Percentiles rank a stretch among this genome's conserved stretches.
These are phyloP conservation scores for Podarcis raffonei DNA, from an alignment of 2,113 vertebrate species.

Conservation along the genomic window DNA sequence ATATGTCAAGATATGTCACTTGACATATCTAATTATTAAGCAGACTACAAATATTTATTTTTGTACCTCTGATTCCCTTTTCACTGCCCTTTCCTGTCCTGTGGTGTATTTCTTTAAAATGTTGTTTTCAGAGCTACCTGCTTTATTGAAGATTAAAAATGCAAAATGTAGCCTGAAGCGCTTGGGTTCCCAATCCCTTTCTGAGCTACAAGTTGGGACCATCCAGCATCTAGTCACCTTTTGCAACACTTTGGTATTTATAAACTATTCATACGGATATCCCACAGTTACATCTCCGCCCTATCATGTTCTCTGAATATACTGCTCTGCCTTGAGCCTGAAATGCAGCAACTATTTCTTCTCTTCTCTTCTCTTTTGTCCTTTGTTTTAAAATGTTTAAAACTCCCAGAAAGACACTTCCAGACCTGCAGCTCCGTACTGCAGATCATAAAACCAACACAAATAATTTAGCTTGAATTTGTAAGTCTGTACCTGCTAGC, in stretches of 20 bases:
- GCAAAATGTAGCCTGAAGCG: neutral
- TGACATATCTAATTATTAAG: neutral
- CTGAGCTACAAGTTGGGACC: neutral
- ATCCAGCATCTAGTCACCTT: neutral
- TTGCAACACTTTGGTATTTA: neutral
- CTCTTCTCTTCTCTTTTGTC: neutral
- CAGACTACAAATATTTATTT: neutral
- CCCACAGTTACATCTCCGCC: neutral
- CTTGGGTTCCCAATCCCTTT: too few species aligned
- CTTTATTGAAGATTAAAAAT: neutral
- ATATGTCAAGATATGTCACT: too few species aligned
- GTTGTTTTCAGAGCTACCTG: neutral
- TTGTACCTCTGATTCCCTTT: neutral
- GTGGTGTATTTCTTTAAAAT: neutral
- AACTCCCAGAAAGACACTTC: conserved; percentile 58
- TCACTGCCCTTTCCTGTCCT: neutral
- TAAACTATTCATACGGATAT: neutral
- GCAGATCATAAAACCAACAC: conserved; percentile 70
- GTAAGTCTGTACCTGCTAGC: conserved; percentile 64
- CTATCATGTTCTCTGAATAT: conserved; percentile 40
- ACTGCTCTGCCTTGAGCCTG: conserved; percentile 38
- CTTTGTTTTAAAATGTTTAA: conserved; percentile 49
- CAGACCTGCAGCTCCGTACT: conserved; percentile 58
- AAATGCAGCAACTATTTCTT: conserved; percentile 50
- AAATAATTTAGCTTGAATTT: conserved; percentile 73